phyloP scores from a whole-genome alignment of 2,113 vertebrate genomes.

The Garra rufa region DNA sequence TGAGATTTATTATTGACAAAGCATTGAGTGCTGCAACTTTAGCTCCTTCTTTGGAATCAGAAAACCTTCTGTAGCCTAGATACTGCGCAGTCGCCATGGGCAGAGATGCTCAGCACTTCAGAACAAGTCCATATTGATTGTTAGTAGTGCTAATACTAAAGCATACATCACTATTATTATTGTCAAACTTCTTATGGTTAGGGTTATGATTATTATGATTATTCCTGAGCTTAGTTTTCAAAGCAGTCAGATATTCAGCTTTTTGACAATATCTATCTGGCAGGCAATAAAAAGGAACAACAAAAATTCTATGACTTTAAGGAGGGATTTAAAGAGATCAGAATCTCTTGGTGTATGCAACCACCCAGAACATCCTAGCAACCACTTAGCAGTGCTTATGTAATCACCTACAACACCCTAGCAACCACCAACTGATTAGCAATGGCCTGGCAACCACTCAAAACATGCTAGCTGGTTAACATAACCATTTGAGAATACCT shows the following conservation, averaged over 20 bases:
- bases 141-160: not conserved
- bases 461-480: too few species aligned
- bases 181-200: not conserved
- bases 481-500: too few species aligned
- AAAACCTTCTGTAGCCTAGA: not conserved
- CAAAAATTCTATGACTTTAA: not conserved
- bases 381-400: not conserved
- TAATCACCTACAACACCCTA: too few species aligned
- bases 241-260: not conserved
- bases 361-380: not conserved
- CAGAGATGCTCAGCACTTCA: not conserved
- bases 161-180: too few species aligned
- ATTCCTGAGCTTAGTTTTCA: not conserved
- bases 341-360: not conserved
- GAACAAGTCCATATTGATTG: not conserved
- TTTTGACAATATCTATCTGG: not conserved
- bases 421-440: too few species aligned
- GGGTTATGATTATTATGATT: too few species aligned
- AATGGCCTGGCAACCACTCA: too few species aligned
- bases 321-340: not conserved
- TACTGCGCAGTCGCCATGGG: not conserved
- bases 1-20: conserved; percentile 53
- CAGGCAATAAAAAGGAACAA: not conserved
- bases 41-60: conserved; percentile 43
- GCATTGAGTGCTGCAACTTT: conserved; percentile 16